phyloP scores from a whole-genome alignment of 2,888 invertebrate species.

The Aleiodes alternator region DNA sequence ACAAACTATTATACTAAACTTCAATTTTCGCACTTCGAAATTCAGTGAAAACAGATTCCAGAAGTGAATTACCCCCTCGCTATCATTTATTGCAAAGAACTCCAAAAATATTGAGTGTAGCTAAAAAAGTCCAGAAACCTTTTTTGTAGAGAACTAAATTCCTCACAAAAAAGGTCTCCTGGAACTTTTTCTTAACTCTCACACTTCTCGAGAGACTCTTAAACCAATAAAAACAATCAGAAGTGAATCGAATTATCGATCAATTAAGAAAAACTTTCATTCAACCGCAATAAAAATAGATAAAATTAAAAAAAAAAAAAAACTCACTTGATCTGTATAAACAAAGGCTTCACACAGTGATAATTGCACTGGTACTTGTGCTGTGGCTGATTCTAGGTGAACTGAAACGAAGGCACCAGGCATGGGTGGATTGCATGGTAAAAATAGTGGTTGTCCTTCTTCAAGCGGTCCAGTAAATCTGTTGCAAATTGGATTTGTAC shows the following conservation, averaged over 20 bases:
- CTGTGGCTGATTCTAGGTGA: conserved; percentile 87
- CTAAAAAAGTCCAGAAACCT: too few species aligned
- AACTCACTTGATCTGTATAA: conserved; percentile 86
- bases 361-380: conserved; percentile 83
- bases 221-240: neutral
- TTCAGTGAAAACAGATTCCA: too few species aligned
- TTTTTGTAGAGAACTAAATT: too few species aligned
- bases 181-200: too few species aligned
- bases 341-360: conserved; percentile 96
- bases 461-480: conserved; percentile 90
- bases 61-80: too few species aligned
- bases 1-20: too few species aligned
- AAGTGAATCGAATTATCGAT: too few species aligned
- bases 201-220: neutral
- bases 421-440: conserved; percentile 96
- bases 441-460: conserved; percentile 92
- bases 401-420: conserved; percentile 96
- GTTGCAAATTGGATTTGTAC: conserved; percentile 94
- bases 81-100: too few species aligned
- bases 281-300: conserved; percentile 1
- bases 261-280: too few species aligned
- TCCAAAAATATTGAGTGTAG: neutral
- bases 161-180: too few species aligned
- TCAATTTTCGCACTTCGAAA: too few species aligned
- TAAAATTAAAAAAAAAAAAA: conserved; percentile 13